Evolutionary conservation across 2,888 invertebrate genomes (phyloP).

Genomic region (Lasioglossum villosulum): DNA sequence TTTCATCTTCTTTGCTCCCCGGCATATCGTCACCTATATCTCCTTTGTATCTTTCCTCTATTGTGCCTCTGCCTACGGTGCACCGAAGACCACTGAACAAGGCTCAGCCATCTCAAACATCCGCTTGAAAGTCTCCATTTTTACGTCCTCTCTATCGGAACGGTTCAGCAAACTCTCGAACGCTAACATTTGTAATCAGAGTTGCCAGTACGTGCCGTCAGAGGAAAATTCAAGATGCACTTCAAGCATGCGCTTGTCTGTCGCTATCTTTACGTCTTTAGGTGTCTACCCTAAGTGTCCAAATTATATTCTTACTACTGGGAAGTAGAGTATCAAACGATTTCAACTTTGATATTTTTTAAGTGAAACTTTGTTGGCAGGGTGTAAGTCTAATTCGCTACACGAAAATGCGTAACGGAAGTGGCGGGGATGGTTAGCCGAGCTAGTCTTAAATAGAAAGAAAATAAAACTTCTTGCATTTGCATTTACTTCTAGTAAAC

Average conservation of each 20-base stretch:
- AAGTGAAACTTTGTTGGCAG: no score
- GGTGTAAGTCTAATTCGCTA: no score
- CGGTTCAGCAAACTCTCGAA: neutral
- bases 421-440: no score
- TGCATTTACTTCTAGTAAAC: no score
- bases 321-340: no score
- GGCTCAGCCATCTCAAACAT: constrained; percentile 5
- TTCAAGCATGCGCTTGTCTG: neutral
- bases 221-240: neutral
- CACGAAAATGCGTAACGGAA: no score
- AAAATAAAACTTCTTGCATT: no score
- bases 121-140: neutral
- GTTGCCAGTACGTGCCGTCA: neutral
- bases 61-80: constrained; percentile 29
- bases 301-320: no score
- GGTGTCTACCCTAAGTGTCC: no score
- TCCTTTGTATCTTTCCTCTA: constrained; percentile 46
- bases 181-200: neutral
- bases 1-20: constrained; percentile 53
- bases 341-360: no score
- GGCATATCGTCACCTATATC: constrained; percentile 36
- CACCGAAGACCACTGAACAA: neutral
- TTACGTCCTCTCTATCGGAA: neutral
- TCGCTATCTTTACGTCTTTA: neutral
- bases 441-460: no score